Evolutionary conservation across 92 coral and sea anemone species (phyloP), one percentile per base, ranked within the genome.

Genomic region (Galaxea fascicularis): DNA sequence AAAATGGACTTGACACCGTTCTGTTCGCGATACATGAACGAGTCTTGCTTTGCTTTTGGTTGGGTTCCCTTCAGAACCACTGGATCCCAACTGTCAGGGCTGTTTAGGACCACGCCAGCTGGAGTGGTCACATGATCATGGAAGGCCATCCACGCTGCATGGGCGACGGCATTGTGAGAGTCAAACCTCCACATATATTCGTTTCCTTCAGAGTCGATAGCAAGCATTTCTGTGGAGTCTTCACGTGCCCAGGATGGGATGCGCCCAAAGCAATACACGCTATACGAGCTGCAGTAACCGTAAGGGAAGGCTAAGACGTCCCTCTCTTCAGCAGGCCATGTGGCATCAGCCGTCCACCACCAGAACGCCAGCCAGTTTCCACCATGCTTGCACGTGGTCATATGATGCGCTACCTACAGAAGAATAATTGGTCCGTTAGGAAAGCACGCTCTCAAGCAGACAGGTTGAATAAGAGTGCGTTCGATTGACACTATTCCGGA

Each of bases 361-460:
- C 95, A 92, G 80, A 92, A 92, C 2, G 93, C 87, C 29, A 92
- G 79, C 95, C 95, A 92, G 81, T 92, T 90, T 83, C 90, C 95
- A 39, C 93, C 95, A 26, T 90, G 87, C 4, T 65, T 72, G 57
- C 91, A 90, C 13, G 80, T 59, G 22, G 87, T n/a, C 88, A 80
- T 62, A 15, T 90, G 89, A 65, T 89, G 93, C 26, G 79, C 60
- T 46, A 90, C 70, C 70, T 65, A 13, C 27, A 65, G 10, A 27
- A 1, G 29, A 27, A 60, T 10, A 4, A 25, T 60, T 16, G 22
- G 4, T 56, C 62, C 4, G n/a, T 20, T 56, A 14, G 4, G 4
- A 52, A 52, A 4, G 17, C 15, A 53, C 4, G n/a, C n/a, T 53
- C n/a, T 53, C 58, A 35, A 35, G 2, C 2, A 35, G 41, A 35